These are phyloP conservation scores for Scotopteryx bipunctaria DNA, from an alignment of 2,888 invertebrate species.

Conservation along the genomic window DNA sequence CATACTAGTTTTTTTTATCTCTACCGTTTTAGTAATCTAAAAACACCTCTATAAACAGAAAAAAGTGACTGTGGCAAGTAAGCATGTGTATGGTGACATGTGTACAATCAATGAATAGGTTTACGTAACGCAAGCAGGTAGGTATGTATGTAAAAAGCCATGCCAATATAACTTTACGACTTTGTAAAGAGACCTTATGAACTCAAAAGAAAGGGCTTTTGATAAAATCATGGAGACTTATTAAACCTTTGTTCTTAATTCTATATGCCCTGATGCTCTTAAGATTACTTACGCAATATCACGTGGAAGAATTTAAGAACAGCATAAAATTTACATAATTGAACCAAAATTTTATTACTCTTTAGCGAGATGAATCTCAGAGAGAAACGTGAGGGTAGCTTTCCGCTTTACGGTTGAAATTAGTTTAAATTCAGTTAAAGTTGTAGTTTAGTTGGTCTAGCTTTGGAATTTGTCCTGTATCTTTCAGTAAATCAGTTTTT, in stretches of 20 bases:
- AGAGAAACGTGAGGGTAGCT: slow-evolving; percentile 35
- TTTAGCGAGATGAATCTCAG: slow-evolving; percentile 35
- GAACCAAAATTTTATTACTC: slow-evolving; percentile 48
- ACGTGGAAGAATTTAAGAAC: slow-evolving; percentile 63
- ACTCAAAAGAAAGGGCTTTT: slow-evolving; percentile 11
- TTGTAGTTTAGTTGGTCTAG: neutral
- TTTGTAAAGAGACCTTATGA: neutral
- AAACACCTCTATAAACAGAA: too few relatives aligned
- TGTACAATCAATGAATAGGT: too few relatives aligned
- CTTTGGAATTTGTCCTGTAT: neutral
- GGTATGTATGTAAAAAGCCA: neutral
- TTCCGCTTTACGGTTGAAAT: slow-evolving; percentile 7
- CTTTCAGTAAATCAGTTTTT: too few relatives aligned
- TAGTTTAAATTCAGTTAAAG: slow-evolving; percentile 2
- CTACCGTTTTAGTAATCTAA: too few relatives aligned
- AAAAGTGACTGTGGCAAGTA: too few relatives aligned
- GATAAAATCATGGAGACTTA: slow-evolving; percentile 45
- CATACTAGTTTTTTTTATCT: too few relatives aligned
- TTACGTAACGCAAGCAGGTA: too few relatives aligned
- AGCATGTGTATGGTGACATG: too few relatives aligned
- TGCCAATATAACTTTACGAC: neutral
- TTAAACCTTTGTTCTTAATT: slow-evolving; percentile 39
- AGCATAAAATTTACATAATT: slow-evolving; percentile 51
- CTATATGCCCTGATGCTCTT: slow-evolving; percentile 63
- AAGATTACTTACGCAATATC: slow-evolving; percentile 72